Evolutionary conservation across 2,113 vertebrate species (phyloP).

Genomic region (Struthio camelus): DNA sequence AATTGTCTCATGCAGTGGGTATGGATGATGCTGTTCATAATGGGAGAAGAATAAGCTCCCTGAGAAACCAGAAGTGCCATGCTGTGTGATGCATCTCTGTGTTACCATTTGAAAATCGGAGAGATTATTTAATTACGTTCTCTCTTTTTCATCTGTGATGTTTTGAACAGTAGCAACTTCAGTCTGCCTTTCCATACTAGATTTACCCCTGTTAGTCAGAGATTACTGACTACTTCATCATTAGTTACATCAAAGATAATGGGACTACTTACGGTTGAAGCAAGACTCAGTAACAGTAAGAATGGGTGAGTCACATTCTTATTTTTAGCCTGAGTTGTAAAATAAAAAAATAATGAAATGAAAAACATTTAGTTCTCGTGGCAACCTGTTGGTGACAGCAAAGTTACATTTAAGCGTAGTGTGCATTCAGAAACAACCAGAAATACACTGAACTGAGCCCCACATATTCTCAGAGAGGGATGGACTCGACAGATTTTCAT

Average conservation of each 20-base stretch:
- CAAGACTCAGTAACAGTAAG: background rate
- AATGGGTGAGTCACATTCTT: background rate
- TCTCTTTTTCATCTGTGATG: conserved; percentile 39
- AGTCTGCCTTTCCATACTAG: background rate
- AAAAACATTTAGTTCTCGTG: conserved; percentile 65
- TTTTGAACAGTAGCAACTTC: conserved; percentile 43
- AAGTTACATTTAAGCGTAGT: conserved; percentile 55
- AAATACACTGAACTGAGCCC: conserved; percentile 1
- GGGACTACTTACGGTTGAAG: background rate
- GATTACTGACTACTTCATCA: background rate
- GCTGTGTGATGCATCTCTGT: conserved; percentile 65
- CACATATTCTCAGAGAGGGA: conserved; percentile 62
- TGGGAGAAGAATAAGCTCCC: conserved; percentile 66
- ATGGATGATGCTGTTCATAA: conserved; percentile 69
- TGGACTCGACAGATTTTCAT: conserved; percentile 73
- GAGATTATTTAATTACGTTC: conserved; percentile 63
- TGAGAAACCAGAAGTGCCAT: conserved; percentile 63
- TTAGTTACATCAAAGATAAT: background rate
- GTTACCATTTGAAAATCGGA: conserved; percentile 67
- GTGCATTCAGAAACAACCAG: conserved; percentile 8
- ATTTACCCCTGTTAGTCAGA: background rate
- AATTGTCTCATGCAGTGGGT: conserved; percentile 54
- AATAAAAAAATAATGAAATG: background rate
- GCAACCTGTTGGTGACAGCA: conserved; percentile 82
- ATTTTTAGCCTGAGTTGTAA: conserved; percentile 45